Evolutionary conservation across 2,797 vertebrate genomes (phyloP).

Genomic region (Clarias pachynema): DNA sequence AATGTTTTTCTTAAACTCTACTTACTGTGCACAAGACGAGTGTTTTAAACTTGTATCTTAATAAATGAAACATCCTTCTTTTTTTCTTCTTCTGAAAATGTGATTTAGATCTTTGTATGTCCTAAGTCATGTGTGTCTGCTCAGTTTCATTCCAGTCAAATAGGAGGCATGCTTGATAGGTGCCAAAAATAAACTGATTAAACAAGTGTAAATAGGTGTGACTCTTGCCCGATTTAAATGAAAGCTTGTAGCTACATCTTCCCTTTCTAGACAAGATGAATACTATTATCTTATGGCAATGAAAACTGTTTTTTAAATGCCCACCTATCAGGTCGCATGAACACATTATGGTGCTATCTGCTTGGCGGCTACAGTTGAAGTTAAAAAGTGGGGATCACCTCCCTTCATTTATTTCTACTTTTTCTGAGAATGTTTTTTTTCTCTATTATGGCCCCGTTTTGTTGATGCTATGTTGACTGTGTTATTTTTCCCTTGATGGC

Average conservation of each 20-base stretch:
- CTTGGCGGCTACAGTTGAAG: not conserved
- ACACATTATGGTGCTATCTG: not conserved
- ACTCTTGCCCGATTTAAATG: not conserved
- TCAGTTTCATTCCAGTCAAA: not conserved
- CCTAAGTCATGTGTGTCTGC: too few relatives aligned
- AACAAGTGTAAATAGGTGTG: not conserved
- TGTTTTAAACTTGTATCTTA: not conserved
- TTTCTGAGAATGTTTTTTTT: not conserved
- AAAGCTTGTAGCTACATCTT: not conserved
- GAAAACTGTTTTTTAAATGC: not conserved
- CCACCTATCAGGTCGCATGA: not conserved
- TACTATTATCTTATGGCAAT: not conserved
- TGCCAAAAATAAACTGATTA: not conserved
- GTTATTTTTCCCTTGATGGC: not conserved
- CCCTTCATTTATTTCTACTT: not conserved
- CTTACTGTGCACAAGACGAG: not conserved
- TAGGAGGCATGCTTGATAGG: not conserved
- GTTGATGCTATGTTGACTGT: not conserved
- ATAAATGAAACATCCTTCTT: constrained; percentile 8
- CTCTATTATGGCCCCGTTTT: not conserved
- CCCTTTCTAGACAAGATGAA: not conserved
- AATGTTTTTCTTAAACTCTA: constrained; percentile 3
- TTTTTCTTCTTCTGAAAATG: not conserved
- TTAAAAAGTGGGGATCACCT: not conserved
- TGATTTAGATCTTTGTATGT: not conserved